These are phyloP conservation scores for Chloroclystis v-ata DNA, from an alignment of 2,888 invertebrate species.

Conservation along the genomic window DNA sequence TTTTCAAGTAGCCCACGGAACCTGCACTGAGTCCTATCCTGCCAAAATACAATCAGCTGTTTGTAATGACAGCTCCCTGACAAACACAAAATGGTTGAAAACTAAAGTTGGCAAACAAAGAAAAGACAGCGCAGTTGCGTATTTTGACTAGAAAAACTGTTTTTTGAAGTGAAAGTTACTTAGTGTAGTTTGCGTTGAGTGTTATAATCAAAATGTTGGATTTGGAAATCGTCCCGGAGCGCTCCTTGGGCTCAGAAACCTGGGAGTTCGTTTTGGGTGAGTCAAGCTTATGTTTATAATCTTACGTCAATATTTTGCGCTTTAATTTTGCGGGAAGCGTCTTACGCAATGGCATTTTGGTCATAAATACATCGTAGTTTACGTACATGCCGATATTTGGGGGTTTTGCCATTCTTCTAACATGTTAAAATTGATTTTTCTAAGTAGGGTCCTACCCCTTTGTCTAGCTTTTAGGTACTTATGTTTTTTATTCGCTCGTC, in stretches of 20 bases:
- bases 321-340: conserved; percentile 61
- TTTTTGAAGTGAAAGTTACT: conserved; percentile 68
- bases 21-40: conserved; percentile 46
- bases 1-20: not conserved
- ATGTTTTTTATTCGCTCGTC: conserved; percentile 60
- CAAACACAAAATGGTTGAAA: conserved; percentile 79
- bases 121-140: conserved; percentile 72
- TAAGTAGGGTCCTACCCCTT: conserved; percentile 44
- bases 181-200: conserved; percentile 90
- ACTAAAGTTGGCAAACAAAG: conserved; percentile 79
- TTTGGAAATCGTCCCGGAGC: conserved; percentile 97
- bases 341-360: conserved; percentile 68
- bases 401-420: conserved; percentile 9
- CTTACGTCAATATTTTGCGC: conserved; percentile 76
- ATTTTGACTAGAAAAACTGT: conserved; percentile 59
- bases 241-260: conserved; percentile 96
- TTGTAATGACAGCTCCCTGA: conserved; percentile 79
- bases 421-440: conserved; percentile 62
- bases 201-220: conserved; percentile 88
- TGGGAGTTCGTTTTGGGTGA: conserved; percentile 98
- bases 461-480: conserved; percentile 54
- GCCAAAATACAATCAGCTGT: conserved; percentile 77
- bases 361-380: conserved; percentile 24
- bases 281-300: conserved; percentile 47
- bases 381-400: conserved; percentile 12